Base-by-base conservation (phyloP, 1,140 invertebrate species). In the Helicorthomorpha holstii region DNA sequence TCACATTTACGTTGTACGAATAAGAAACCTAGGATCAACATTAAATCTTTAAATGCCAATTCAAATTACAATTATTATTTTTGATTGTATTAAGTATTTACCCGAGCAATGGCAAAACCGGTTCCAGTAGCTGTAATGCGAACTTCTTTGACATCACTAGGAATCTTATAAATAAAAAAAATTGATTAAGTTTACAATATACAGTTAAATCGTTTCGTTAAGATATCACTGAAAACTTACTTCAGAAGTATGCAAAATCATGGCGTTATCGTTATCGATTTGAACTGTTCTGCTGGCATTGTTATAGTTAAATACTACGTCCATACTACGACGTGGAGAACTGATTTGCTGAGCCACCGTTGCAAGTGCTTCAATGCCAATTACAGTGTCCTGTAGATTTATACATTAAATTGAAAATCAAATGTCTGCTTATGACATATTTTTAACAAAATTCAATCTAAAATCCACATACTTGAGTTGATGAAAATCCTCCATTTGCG, bases 1-100 rank as follows among this genome's bases (percentile, higher is more conserved):
- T 90, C 3, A 91, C 85, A 65, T 90, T 88, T 27, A 88, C 75
- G 65, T 88, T 85, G 61, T 90, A 91, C 45, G 73, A 74, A 58
- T 84, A 88, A 2, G 79, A 80, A 0, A 95, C 61, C 64, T 66
- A 34, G 29, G 38, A 21, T 34, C 2, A 43, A 54, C 45, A 23
- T 48, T 4, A 41, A 44, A 51, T 19, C 27, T 10, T 14, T n/a
- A 19, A 1, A 34, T 51, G 10, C 14, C n/a, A 50, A 29, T 10
- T 42, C 19, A 50, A 19, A 29, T 1, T 25, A 38, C n/a, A n/a
- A n/a, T 16, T 23, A 50, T 3, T 41, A 10, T 12, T 27, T 4
- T 22, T 10, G 50, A 12, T n/a, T 29, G 22, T 10, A 50, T 43
- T 34, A 51, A 48, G 41, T 22, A 22, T 51, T 47, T 54, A 69